Evolutionary conservation across 2,888 invertebrate genomes (phyloP).

Genomic region (Dexiosoma caninum): DNA sequence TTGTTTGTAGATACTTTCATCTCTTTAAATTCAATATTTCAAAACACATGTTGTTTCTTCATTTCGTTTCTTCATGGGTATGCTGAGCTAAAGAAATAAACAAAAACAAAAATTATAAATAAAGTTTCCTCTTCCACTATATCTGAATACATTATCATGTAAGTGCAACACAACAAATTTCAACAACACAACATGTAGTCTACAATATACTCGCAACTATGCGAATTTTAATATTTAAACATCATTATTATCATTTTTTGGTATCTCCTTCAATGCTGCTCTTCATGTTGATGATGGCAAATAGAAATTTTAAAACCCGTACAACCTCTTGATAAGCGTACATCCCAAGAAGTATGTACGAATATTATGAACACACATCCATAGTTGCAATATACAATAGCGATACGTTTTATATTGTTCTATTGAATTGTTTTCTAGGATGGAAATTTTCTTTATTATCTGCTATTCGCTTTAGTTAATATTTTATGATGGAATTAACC

Average conservation of each 20-base stretch:
- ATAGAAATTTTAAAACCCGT: conserved; percentile 35
- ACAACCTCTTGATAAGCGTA: conserved; percentile 14
- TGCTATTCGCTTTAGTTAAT: conserved; percentile 10
- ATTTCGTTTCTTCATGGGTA: conserved; percentile 32
- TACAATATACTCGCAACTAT: conserved; percentile 4
- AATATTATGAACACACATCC: background rate
- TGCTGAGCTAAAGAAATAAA: conserved; percentile 8
- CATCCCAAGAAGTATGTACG: background rate
- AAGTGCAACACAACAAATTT: conserved; percentile 21
- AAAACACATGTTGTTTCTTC: conserved; percentile 56
- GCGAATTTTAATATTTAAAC: conserved; percentile 52
- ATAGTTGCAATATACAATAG: background rate
- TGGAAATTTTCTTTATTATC: conserved; percentile 9
- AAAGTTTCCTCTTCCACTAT: conserved; percentile 39
- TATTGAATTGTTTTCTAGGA: conserved; percentile 52
- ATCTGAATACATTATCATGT: conserved; percentile 51
- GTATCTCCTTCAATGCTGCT: background rate
- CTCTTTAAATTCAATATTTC: conserved; percentile 42
- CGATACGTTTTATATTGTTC: conserved; percentile 22
- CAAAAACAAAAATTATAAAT: background rate
- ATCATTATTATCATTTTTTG: conserved; percentile 13
- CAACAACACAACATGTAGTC: conserved; percentile 29
- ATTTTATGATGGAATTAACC: conserved; percentile 4
- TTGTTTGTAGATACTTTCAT: conserved; percentile 37
- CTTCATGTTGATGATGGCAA: conserved; percentile 38